phyloP scores from a whole-genome alignment of 92 coral and sea anemone genomes.

The Desmophyllum pertusum region DNA sequence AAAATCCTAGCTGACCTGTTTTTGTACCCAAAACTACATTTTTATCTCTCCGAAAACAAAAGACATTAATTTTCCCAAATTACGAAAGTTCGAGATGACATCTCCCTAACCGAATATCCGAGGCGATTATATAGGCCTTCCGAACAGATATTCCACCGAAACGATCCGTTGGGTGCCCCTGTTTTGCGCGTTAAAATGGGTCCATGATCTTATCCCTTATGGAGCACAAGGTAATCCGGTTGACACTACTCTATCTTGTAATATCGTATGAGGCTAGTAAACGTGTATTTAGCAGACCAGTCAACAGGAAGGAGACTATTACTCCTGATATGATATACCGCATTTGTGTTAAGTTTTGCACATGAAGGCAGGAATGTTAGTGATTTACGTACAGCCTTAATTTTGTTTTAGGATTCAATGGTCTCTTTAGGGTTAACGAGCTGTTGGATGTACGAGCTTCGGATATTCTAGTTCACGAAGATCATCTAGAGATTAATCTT shows the following conservation, averaged over 20 bases:
- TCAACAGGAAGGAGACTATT: slow-evolving; percentile 25
- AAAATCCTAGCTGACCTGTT: too few species aligned
- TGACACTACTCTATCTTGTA: slow-evolving; percentile 12
- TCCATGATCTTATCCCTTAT: slow-evolving; percentile 25
- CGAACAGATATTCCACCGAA: too few species aligned
- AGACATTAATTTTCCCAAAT: too few species aligned
- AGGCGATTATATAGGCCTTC: too few species aligned
- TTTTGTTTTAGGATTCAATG: slow-evolving; percentile 45
- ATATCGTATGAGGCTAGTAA: too few species aligned
- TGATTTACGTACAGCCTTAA: slow-evolving; percentile 51
- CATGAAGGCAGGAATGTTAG: slow-evolving; percentile 24
- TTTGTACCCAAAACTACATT: too few species aligned
- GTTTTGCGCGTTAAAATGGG: slow-evolving; percentile 17
- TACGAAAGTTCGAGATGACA: too few species aligned
- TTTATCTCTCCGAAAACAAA: too few species aligned
- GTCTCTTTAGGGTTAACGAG: slow-evolving; percentile 49
- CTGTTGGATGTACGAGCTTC: slow-evolving; percentile 40
- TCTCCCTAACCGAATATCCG: too few species aligned
- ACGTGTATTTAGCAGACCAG: slow-evolving; percentile 38
- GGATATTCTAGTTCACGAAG: slow-evolving; percentile 32
- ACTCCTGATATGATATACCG: slow-evolving; percentile 44
- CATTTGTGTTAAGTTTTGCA: slow-evolving; percentile 31
- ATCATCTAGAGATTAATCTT: slow-evolving; percentile 42
- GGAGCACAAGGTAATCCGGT: slow-evolving; percentile 38
- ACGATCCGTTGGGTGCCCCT: too few species aligned